These are phyloP conservation scores for Poeciliopsis retropinna DNA, from an alignment of 2,113 vertebrate species.

Conservation along the genomic window DNA sequence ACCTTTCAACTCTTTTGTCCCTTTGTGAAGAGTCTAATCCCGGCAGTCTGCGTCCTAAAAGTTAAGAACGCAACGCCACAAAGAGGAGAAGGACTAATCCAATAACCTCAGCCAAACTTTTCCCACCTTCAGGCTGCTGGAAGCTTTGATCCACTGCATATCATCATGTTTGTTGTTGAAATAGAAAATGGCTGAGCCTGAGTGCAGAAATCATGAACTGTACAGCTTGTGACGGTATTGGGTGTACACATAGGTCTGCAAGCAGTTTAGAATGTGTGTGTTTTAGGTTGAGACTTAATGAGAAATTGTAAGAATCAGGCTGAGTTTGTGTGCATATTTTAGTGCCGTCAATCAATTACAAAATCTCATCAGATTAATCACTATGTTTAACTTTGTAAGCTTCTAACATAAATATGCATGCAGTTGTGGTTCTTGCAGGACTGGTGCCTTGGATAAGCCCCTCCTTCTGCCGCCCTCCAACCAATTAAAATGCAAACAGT, in stretches of 20 bases:
- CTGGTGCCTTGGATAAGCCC: too few species aligned
- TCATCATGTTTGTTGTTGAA: conserved; percentile 29
- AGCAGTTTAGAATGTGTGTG: neutral
- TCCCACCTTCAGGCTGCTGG: conserved; percentile 46
- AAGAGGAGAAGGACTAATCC: conserved; percentile 43
- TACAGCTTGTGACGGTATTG: conserved; percentile 9
- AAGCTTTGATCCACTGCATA: conserved; percentile 36
- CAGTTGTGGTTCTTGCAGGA: too few species aligned
- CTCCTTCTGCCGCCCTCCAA: too few species aligned
- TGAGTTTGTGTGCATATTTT: neutral
- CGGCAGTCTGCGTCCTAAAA: neutral
- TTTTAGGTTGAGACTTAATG: conserved; percentile 22
- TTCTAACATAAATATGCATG: too few species aligned
- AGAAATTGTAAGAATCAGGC: conserved; percentile 36
- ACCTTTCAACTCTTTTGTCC: neutral
- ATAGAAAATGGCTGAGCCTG: conserved; percentile 7
- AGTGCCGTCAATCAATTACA: too few species aligned
- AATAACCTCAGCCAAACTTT: conserved; percentile 53
- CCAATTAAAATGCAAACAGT: too few species aligned
- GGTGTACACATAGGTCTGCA: neutral
- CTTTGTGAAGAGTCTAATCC: conserved; percentile 8
- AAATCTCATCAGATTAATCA: too few species aligned
- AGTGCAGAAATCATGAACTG: conserved; percentile 33
- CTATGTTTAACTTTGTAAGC: too few species aligned
- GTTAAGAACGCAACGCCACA: conserved; percentile 39